Base-by-base conservation (phyloP, 1,140 invertebrate species). In the Dysdera silvatica region DNA sequence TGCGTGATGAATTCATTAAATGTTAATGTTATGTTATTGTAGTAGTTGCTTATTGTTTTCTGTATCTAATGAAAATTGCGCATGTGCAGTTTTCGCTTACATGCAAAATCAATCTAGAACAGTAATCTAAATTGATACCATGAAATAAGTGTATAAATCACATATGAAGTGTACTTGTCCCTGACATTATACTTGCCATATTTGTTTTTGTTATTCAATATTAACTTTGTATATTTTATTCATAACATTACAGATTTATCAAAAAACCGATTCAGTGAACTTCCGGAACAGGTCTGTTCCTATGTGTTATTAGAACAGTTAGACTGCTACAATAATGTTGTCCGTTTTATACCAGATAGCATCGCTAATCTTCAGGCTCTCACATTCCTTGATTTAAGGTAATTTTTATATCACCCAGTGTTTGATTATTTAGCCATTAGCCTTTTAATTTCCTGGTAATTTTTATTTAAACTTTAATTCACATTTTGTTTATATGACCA, bases 211-310 rank as follows among this genome's bases (percentile, higher is more conserved):
- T n/a, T n/a, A n/a, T n/a, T n/a, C n/a, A n/a, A n/a, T n/a, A n/a
- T n/a, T n/a, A n/a, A n/a, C n/a, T n/a, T n/a, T n/a, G n/a, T n/a
- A n/a, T n/a, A n/a, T n/a, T n/a, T n/a, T n/a, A n/a, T n/a, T n/a
- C n/a, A n/a, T n/a, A n/a, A n/a, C n/a, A n/a, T 74, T 75, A 24
- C 84, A 95, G 92, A 95, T 85, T 81, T 95, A 68, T 95, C 92
- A 45, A 89, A 91, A 76, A 96, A 96, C 78, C 83, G 88, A 68
- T 88, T 96, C 75, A 82, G 82, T 71, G 91, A 95, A 77, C 77
- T 95, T 68, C 92, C 92, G 49, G 82, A 84, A 73, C 90, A 94
- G 80, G 79, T 95, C 37, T 92, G 89, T 45, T 83, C 85, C 52
- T 95, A 89, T 75, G 78, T 83, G 67, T 91, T 87, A 74, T 81